Evolutionary conservation across 2,888 invertebrate species (phyloP).

Genomic region (Meloe dianella): DNA sequence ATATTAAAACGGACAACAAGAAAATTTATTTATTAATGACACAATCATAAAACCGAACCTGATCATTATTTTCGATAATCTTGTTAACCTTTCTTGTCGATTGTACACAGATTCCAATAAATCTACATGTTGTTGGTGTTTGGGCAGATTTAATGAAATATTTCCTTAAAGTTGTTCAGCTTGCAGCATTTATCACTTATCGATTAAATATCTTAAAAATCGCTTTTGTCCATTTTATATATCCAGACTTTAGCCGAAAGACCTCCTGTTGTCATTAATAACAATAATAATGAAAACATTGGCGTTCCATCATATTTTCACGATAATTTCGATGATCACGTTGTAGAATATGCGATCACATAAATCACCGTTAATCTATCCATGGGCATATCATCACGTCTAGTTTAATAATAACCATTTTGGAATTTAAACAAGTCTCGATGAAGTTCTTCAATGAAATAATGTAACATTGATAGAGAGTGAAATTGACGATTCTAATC

Average conservation of each 20-base stretch:
- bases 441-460: neutral
- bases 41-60: neutral
- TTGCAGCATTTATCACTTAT: neutral
- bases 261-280: neutral
- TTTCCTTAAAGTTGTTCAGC: neutral
- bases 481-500: neutral
- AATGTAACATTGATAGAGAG: neutral
- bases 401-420: neutral
- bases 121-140: neutral
- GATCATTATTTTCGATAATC: conserved; percentile 1
- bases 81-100: conserved; percentile 6
- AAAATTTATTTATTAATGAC: neutral
- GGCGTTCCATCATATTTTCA: neutral
- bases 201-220: neutral
- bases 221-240: neutral
- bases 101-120: neutral
- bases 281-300: neutral
- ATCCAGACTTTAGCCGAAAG: too few species aligned
- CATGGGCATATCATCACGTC: conserved; percentile 1
- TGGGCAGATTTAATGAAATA: neutral
- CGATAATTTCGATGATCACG: neutral
- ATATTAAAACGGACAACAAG: neutral
- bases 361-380: conserved; percentile 6
- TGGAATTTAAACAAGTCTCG: neutral
- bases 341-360: neutral